Conservation (phyloP, 2,888 invertebrate species). For the Leptinotarsa rubiginosa region DNA sequence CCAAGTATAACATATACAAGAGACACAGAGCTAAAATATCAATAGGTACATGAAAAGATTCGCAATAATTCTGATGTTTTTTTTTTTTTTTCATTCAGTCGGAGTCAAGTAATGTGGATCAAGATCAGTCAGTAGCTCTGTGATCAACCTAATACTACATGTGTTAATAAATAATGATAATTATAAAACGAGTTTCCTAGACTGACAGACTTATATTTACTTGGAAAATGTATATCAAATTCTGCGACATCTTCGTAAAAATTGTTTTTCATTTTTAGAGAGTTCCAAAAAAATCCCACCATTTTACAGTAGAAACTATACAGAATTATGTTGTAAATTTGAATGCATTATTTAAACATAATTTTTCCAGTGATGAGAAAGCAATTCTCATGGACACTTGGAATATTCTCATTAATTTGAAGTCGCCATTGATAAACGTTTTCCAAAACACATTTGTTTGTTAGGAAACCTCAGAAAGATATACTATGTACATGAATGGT, state of each 20-base stretch:
- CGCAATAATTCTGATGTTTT: conserved; percentile 29
- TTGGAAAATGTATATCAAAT: conserved; percentile 32
- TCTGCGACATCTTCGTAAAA: neutral
- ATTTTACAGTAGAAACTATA: neutral
- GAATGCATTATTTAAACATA: neutral
- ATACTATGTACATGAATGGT: conserved; percentile 47
- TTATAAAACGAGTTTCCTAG: conserved; percentile 37
- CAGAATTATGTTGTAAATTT: neutral
- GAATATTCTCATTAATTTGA: neutral
- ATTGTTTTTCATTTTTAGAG: too few species aligned
- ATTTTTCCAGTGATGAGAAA: too few species aligned
- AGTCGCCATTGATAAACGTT: conserved; percentile 10
- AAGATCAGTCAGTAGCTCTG: conserved; percentile 45
- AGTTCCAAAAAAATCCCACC: too few species aligned
- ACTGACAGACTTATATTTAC: conserved; percentile 31
- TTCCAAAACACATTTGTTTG: conserved; percentile 16
- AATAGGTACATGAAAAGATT: conserved; percentile 39
- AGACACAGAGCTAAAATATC: conserved; percentile 45
- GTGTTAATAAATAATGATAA: conserved; percentile 45
- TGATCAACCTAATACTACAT: conserved; percentile 37
- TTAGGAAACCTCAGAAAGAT: conserved; percentile 29
- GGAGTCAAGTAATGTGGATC: conserved; percentile 36
- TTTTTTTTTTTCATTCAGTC: conserved; percentile 36
- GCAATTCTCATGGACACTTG: neutral
- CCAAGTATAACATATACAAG: conserved; percentile 39